Evolutionary conservation across 1,140 invertebrate species (phyloP).

Genomic region (Metaphire vulgaris): DNA sequence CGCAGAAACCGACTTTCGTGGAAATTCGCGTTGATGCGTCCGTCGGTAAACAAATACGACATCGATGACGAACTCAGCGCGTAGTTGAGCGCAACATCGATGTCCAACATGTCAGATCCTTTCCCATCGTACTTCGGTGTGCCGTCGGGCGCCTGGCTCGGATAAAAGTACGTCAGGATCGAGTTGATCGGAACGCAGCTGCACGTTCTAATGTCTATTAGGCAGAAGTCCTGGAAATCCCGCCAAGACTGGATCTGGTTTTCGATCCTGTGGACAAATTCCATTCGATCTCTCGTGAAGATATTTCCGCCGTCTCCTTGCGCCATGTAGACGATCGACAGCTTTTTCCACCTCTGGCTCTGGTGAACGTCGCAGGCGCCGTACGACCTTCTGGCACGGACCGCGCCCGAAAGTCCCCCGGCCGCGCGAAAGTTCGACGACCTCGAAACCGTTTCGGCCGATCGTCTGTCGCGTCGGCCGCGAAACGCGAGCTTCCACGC

Average conservation of each 20-base stretch:
- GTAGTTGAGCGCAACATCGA: conserved; percentile 38
- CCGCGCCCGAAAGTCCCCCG: not conserved
- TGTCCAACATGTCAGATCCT: conserved; percentile 35
- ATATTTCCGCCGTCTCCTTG: conserved; percentile 40
- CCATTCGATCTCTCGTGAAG: conserved; percentile 40
- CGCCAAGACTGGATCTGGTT: conserved; percentile 36
- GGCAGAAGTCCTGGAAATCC: conserved; percentile 40
- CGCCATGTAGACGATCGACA: conserved; percentile 34
- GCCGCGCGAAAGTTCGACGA: too few relatives aligned
- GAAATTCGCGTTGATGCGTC: conserved; percentile 39
- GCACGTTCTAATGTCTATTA: conserved; percentile 32
- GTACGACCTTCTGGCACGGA: not conserved
- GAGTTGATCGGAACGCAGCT: conserved; percentile 44
- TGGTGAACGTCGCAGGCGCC: not conserved
- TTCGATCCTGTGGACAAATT: conserved; percentile 40
- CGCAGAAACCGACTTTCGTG: conserved; percentile 37
- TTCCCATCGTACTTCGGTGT: conserved; percentile 40
- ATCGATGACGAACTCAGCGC: conserved; percentile 39
- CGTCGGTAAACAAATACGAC: conserved; percentile 46
- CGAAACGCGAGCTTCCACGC: conserved; percentile 33
- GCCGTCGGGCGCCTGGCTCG: conserved; percentile 33
- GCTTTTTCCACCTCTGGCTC: not conserved
- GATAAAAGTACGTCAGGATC: conserved; percentile 43
- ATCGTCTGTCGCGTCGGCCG: conserved; percentile 20
- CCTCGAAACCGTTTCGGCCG: too few relatives aligned